Evolutionary conservation across 2,888 invertebrate species (phyloP).

Genomic region (Gymnocheta viridis): DNA sequence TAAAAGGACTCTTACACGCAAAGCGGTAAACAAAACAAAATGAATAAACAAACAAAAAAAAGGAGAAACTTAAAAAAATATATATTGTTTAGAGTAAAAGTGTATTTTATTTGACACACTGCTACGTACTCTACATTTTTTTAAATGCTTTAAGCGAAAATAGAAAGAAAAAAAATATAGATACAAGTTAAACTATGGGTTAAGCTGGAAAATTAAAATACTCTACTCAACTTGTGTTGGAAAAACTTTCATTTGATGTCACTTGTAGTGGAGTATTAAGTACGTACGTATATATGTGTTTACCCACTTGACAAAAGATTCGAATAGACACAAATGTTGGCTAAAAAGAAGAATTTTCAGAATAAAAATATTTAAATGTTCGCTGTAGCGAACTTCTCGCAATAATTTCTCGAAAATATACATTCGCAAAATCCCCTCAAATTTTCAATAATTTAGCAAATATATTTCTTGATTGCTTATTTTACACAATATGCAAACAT

Average conservation of each 20-base stretch:
- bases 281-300: background rate
- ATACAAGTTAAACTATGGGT: conserved; percentile 17
- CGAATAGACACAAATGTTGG: too few species aligned
- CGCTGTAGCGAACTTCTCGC: too few species aligned
- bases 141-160: conserved; percentile 42
- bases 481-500: too few species aligned
- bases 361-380: too few species aligned
- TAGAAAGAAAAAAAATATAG: conserved; percentile 1
- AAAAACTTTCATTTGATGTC: background rate
- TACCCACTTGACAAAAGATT: too few species aligned
- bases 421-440: too few species aligned
- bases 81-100: conserved; percentile 51
- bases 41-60: conserved; percentile 27
- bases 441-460: too few species aligned
- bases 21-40: conserved; percentile 61
- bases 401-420: too few species aligned
- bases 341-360: too few species aligned
- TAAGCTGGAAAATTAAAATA: background rate
- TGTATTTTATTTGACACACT: conserved; percentile 42
- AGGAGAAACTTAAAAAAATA: background rate
- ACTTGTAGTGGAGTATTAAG: too few species aligned
- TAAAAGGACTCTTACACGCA: conserved; percentile 65
- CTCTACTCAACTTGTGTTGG: background rate
- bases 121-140: conserved; percentile 3
- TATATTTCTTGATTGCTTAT: too few species aligned